phyloP scores from a whole-genome alignment of 2,113 vertebrate genomes.

The Candoia aspera region DNA sequence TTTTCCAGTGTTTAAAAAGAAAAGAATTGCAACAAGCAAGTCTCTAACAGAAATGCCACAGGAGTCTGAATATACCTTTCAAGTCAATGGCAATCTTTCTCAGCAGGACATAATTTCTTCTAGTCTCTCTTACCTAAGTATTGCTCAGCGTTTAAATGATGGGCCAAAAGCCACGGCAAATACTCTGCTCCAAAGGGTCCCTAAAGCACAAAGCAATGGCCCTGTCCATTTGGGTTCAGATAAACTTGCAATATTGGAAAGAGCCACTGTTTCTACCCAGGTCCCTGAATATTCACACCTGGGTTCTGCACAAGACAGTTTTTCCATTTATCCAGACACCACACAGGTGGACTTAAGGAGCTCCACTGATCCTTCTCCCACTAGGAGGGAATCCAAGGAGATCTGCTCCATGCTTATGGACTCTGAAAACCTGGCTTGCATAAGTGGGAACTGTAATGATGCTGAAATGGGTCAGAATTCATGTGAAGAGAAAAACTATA shows the following conservation, averaged over 20 bases:
- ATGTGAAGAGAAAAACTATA: constrained; percentile 20
- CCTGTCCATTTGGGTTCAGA: constrained; percentile 56
- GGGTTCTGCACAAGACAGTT: constrained; percentile 55
- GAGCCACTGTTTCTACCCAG: constrained; percentile 71
- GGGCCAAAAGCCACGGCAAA: constrained; percentile 39
- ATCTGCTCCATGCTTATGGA: constrained; percentile 29
- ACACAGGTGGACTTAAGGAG: constrained; percentile 28
- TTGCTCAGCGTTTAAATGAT: constrained; percentile 61
- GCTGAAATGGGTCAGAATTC: constrained; percentile 3
- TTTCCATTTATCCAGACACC: constrained; percentile 34
- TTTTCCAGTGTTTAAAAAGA: constrained; percentile 76
- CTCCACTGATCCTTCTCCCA: constrained; percentile 26
- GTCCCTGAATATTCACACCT: constrained; percentile 74
- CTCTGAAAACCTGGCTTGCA: constrained; percentile 48
- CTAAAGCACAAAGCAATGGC: constrained; percentile 78
- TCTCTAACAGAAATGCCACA: constrained; percentile 74
- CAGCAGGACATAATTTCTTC: constrained; percentile 67
- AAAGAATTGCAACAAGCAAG: constrained; percentile 71
- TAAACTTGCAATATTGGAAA: constrained; percentile 58
- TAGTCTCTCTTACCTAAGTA: constrained; percentile 70
- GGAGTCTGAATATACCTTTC: constrained; percentile 56
- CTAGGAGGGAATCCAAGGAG: constrained; percentile 25
- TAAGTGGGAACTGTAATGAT: constrained; percentile 45
- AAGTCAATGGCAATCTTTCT: constrained; percentile 70
- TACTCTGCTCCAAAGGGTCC: constrained; percentile 33